Evolutionary conservation across 2,113 vertebrate genomes (phyloP).

Genomic region (Anhinga anhinga): DNA sequence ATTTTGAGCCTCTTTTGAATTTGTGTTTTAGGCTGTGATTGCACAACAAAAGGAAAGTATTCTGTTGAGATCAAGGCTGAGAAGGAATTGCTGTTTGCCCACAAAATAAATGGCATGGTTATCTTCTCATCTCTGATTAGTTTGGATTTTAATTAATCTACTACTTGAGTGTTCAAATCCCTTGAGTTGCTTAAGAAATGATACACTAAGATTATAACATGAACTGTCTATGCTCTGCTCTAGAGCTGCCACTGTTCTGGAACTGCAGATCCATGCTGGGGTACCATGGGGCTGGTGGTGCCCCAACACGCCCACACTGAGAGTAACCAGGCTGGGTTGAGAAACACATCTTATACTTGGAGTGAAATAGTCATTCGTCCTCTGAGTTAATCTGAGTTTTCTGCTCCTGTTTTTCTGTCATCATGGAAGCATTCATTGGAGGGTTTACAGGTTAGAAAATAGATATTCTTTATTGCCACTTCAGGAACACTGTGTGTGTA

Average conservation of each 20-base stretch:
- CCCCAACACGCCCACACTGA: rapidly evolving
- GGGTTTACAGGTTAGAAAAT: not conserved
- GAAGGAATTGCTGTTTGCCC: not conserved
- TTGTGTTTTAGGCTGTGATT: not conserved
- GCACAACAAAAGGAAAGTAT: not conserved
- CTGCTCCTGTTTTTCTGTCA: rapidly evolving
- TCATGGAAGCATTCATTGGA: not conserved
- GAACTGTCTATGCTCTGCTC: not conserved
- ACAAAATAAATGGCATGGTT: not conserved
- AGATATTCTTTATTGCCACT: not conserved
- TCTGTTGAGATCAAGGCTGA: not conserved
- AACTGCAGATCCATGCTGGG: not conserved
- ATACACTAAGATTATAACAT: rapidly evolving
- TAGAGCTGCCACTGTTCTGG: not conserved
- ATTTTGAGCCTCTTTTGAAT: not conserved
- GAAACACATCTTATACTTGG: not conserved
- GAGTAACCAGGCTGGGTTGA: not conserved
- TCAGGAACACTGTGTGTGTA: rapidly evolving
- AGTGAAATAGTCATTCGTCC: not conserved
- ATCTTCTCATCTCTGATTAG: not conserved
- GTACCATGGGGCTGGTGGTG: rapidly evolving
- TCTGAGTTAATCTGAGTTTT: not conserved
- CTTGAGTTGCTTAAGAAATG: not conserved
- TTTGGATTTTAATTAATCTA: not conserved
- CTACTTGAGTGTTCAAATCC: not conserved